These are phyloP conservation scores for Papilio aristodemus DNA, from an alignment of 1,140 invertebrate species.

Conservation along the genomic window DNA sequence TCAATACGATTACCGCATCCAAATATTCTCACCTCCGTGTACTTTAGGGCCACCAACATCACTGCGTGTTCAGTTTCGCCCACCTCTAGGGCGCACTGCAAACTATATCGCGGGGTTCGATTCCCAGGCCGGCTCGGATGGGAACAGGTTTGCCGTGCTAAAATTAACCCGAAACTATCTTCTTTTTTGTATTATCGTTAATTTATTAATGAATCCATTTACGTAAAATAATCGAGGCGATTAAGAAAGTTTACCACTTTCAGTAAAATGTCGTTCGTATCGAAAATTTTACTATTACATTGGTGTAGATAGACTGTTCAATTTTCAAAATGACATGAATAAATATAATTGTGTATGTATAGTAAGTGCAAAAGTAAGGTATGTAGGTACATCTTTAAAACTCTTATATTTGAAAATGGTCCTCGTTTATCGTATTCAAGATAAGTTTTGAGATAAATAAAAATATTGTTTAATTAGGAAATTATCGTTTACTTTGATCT, in stretches of 20 bases:
- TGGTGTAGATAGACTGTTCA: too few species aligned
- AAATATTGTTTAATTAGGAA: too few species aligned
- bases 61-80: slow-evolving; percentile 64
- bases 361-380: too few species aligned
- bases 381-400: too few species aligned
- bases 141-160: slow-evolving; percentile 55
- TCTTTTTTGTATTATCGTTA: not conserved
- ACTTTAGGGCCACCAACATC: slow-evolving; percentile 60
- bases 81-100: slow-evolving; percentile 54
- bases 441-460: too few species aligned
- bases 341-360: too few species aligned
- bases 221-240: not conserved
- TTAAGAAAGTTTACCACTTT: not conserved
- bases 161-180: slow-evolving; percentile 4
- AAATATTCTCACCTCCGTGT: slow-evolving; percentile 37
- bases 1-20: slow-evolving; percentile 46
- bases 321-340: too few species aligned
- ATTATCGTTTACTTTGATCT: too few species aligned
- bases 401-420: too few species aligned
- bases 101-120: slow-evolving; percentile 64
- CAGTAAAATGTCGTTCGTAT: not conserved
- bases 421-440: too few species aligned
- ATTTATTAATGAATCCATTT: slow-evolving; percentile 22
- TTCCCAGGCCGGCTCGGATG: slow-evolving; percentile 65
- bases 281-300: too few species aligned